These are phyloP conservation scores for Euplexia lucipara DNA, from an alignment of 2,888 invertebrate genomes.

Conservation along the genomic window DNA sequence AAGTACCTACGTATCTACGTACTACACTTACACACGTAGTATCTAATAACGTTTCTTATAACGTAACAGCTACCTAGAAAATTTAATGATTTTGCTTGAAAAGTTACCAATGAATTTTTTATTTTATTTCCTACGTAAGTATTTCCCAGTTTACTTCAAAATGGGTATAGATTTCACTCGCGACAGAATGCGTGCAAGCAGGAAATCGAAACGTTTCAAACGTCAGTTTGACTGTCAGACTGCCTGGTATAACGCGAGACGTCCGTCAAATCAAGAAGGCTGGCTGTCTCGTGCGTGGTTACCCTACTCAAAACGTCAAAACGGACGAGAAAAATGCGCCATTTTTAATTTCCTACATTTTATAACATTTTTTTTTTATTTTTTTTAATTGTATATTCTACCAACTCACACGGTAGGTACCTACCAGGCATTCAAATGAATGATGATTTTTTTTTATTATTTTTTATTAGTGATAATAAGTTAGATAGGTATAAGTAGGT, in stretches of 20 bases:
- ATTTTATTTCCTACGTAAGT: too few species aligned
- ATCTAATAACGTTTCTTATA: neutral
- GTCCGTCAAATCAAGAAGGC: constrained; percentile 36
- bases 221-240: constrained; percentile 43
- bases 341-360: constrained; percentile 5
- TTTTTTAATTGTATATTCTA: neutral
- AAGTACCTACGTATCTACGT: neutral
- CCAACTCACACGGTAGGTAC: too few species aligned
- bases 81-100: too few species aligned
- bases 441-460: too few species aligned
- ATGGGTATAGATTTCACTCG: constrained; percentile 1
- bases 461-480: too few species aligned
- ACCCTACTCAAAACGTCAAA: constrained; percentile 55
- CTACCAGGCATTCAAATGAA: too few species aligned
- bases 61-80: too few species aligned
- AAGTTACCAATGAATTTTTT: too few species aligned
- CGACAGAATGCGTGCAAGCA: constrained; percentile 12
- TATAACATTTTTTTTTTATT: constrained; percentile 2
- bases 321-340: constrained; percentile 10
- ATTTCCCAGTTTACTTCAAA: neutral
- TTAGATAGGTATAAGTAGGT: too few species aligned
- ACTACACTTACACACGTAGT: too few species aligned
- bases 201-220: constrained; percentile 51
- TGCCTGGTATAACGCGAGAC: constrained; percentile 24
- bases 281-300: constrained; percentile 37